Conservation (phyloP, 2,797 vertebrate species). For the Coracias cyanogaster region DNA sequence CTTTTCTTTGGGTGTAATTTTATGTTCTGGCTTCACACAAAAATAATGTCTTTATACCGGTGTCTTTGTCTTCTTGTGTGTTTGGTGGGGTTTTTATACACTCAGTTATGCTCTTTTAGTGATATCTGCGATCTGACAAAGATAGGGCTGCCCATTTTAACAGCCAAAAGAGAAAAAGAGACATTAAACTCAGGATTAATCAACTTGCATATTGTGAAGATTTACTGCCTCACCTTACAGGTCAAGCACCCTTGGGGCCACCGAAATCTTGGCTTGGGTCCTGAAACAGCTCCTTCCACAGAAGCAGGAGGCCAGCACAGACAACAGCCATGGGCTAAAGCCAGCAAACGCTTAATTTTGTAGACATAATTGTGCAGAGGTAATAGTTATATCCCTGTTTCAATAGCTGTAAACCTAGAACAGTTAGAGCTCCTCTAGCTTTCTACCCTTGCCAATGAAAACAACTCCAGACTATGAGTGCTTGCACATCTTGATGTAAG, state of each 20-base stretch:
- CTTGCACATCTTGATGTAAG: not conserved
- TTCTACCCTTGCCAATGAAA: not conserved
- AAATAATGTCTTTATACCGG: slow-evolving; percentile 45
- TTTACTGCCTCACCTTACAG: not conserved
- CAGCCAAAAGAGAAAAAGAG: slow-evolving; percentile 13
- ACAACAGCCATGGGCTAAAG: not conserved
- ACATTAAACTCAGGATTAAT: slow-evolving; percentile 28
- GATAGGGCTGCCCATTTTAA: not conserved
- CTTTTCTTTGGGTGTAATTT: slow-evolving; percentile 48
- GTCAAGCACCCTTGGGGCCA: not conserved
- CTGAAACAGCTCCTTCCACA: not conserved
- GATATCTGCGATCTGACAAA: slow-evolving; percentile 32
- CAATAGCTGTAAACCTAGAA: not conserved
- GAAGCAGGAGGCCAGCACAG: not conserved
- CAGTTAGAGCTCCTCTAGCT: not conserved
- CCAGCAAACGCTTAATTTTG: not conserved
- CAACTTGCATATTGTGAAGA: not conserved
- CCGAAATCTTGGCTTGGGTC: not conserved
- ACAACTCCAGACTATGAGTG: not conserved
- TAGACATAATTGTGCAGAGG: not conserved
- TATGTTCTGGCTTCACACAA: not conserved
- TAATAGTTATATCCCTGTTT: not conserved
- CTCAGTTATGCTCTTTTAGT: slow-evolving; percentile 2
- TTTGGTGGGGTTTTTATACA: not conserved
- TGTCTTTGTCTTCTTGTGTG: not conserved